Percentiles rank a stretch among this genome's conserved stretches.
phyloP scores from a whole-genome alignment of 1,140 invertebrate species.

The Neuroterus valhalla region DNA sequence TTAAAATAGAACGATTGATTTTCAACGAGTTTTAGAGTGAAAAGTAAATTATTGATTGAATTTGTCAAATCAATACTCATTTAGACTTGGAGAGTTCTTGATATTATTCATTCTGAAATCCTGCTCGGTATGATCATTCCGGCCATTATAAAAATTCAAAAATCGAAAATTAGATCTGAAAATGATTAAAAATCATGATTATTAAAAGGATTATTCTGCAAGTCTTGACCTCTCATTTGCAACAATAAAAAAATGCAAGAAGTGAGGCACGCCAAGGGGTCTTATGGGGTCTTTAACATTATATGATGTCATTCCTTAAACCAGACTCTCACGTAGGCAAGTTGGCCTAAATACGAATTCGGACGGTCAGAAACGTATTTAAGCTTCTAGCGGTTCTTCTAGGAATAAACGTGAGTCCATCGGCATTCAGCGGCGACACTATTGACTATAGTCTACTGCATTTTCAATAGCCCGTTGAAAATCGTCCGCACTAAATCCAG shows the following conservation, averaged over 20 bases:
- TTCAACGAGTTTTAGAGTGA: too few relatives aligned
- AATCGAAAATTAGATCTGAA: too few relatives aligned
- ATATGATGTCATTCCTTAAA: slow-evolving; percentile 24
- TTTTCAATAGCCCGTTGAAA: slow-evolving; percentile 10
- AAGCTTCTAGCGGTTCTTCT: slow-evolving; percentile 37
- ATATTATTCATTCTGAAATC: too few relatives aligned
- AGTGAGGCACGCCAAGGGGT: not conserved
- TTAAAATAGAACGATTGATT: too few relatives aligned
- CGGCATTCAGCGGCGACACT: slow-evolving; percentile 32
- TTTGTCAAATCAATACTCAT: too few relatives aligned
- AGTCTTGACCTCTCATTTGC: too few relatives aligned
- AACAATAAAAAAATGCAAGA: not conserved
- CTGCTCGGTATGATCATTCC: too few relatives aligned
- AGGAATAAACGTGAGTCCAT: slow-evolving; percentile 52
- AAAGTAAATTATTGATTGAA: too few relatives aligned
- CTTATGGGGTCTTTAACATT: slow-evolving; percentile 1
- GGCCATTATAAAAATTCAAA: too few relatives aligned
- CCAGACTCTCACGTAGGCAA: slow-evolving; percentile 25
- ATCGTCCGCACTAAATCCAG: not conserved
- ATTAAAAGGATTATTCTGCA: too few relatives aligned
- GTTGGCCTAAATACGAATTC: slow-evolving; percentile 59
- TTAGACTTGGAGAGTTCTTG: too few relatives aligned
- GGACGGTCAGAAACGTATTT: slow-evolving; percentile 51
- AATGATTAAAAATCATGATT: too few relatives aligned
- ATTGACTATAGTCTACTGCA: not conserved